phyloP scores from a whole-genome alignment of 2,888 invertebrate species.

The Microctonus hyperodae region DNA sequence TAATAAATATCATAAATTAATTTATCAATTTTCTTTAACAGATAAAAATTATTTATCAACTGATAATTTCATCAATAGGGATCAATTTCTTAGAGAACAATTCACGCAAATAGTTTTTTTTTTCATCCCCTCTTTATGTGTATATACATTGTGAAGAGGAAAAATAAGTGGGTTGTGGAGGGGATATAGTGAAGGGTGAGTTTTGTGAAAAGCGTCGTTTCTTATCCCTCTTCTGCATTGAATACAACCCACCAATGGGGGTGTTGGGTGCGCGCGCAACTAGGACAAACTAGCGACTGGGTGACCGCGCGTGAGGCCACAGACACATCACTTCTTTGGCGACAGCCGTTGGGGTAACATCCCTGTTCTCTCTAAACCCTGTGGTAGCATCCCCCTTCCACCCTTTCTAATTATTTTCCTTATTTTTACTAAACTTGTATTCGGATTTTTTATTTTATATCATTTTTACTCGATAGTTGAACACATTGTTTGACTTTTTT shows the following conservation, averaged over 20 bases:
- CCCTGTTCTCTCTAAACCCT: conserved; percentile 49
- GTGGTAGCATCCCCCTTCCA: conserved; percentile 24
- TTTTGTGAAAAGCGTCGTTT: conserved; percentile 14
- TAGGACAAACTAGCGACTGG: conserved; percentile 39
- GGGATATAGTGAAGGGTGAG: conserved; percentile 11
- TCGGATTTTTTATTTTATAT: too few relatives aligned
- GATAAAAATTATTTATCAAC: too few relatives aligned
- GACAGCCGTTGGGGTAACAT: conserved; percentile 61
- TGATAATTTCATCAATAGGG: too few relatives aligned
- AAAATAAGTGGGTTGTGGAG: conserved; percentile 34
- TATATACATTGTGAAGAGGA: conserved; percentile 27
- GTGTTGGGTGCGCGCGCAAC: conserved; percentile 50
- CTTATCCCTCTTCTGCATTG: conserved; percentile 1
- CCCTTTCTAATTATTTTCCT: conserved; percentile 33
- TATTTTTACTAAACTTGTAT: neutral
- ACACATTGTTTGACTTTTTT: too few relatives aligned
- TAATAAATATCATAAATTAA: too few relatives aligned
- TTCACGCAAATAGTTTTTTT: too few relatives aligned
- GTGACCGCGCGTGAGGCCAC: conserved; percentile 57
- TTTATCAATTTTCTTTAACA: too few relatives aligned
- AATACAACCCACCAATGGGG: conserved; percentile 47
- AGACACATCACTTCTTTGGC: conserved; percentile 61
- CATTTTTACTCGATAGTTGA: too few relatives aligned
- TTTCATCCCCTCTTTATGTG: too few relatives aligned
- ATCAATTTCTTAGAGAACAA: neutral